Conservation (phyloP, 2,797 vertebrate genomes). For the Balearica regulorum region DNA sequence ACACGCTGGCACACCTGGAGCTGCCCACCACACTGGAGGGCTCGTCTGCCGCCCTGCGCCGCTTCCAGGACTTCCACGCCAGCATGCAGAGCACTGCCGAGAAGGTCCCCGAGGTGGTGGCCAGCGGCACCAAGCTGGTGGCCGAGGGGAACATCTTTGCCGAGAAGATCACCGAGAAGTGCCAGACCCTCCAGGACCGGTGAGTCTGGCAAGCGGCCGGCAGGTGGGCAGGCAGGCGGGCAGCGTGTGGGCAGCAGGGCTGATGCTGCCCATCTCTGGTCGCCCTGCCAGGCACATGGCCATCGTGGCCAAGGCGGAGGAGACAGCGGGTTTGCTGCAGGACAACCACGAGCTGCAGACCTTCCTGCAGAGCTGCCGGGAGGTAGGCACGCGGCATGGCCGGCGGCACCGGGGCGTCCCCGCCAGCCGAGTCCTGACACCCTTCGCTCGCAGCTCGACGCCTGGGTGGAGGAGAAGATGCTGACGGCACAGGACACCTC, state of each 20-base stretch:
- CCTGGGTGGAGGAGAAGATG: constrained; percentile 99
- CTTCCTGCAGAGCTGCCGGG: constrained; percentile 93
- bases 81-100: constrained; percentile 88
- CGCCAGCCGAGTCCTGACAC: accelerated
- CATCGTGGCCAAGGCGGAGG: constrained; percentile 79
- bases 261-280: background rate
- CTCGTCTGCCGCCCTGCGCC: constrained; percentile 85
- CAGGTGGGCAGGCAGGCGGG: accelerated
- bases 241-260: accelerated
- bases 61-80: constrained; percentile 87
- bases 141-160: constrained; percentile 85
- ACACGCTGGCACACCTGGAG: constrained; percentile 88
- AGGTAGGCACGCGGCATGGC: constrained; percentile 71
- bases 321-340: constrained; percentile 79
- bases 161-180: constrained; percentile 86
- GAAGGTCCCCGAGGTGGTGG: constrained; percentile 82
- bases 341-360: constrained; percentile 92
- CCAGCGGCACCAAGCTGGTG: constrained; percentile 81
- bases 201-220: background rate
- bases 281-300: constrained; percentile 74
- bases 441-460: constrained; percentile 77
- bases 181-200: constrained; percentile 84
- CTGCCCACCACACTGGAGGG: constrained; percentile 84
- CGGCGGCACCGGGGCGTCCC: accelerated
- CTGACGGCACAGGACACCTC: constrained; percentile 91